Evolutionary conservation across 2,888 invertebrate species (phyloP).

Genomic region (Synergus umbraculus): DNA sequence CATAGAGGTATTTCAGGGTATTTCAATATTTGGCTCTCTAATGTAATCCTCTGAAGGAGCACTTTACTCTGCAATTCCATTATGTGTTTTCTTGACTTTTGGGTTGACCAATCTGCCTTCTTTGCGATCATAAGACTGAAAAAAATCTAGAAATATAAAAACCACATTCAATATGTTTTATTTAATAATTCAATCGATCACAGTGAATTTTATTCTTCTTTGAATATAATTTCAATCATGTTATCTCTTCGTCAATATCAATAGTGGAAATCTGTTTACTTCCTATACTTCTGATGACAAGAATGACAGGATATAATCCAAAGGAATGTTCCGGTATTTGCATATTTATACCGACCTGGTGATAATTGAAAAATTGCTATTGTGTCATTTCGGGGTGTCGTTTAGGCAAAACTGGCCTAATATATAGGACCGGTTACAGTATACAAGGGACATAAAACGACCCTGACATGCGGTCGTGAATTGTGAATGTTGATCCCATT

Average conservation of each 20-base stretch:
- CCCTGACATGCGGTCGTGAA: slow-evolving; percentile 4
- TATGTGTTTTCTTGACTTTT: background rate
- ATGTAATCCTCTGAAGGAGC: slow-evolving; percentile 58
- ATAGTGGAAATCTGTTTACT: too few species aligned
- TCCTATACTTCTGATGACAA: too few species aligned
- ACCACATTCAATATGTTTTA: too few species aligned
- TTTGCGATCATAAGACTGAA: background rate
- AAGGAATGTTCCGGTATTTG: background rate
- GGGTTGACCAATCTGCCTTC: background rate
- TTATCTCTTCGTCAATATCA: too few species aligned
- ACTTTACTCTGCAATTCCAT: background rate
- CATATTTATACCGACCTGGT: background rate
- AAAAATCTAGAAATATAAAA: too few species aligned
- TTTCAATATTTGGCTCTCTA: slow-evolving; percentile 67
- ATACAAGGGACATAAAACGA: background rate
- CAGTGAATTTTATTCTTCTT: too few species aligned
- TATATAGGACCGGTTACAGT: background rate
- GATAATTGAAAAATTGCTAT: slow-evolving; percentile 18
- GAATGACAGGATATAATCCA: background rate
- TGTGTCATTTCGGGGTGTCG: background rate
- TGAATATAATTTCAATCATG: too few species aligned
- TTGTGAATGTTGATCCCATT: background rate
- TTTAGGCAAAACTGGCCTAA: background rate
- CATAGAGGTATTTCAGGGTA: slow-evolving; percentile 59
- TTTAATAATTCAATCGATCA: too few species aligned